Base-by-base conservation (phyloP, 2,797 vertebrate genomes). In the Triplophysa bombifrons region DNA sequence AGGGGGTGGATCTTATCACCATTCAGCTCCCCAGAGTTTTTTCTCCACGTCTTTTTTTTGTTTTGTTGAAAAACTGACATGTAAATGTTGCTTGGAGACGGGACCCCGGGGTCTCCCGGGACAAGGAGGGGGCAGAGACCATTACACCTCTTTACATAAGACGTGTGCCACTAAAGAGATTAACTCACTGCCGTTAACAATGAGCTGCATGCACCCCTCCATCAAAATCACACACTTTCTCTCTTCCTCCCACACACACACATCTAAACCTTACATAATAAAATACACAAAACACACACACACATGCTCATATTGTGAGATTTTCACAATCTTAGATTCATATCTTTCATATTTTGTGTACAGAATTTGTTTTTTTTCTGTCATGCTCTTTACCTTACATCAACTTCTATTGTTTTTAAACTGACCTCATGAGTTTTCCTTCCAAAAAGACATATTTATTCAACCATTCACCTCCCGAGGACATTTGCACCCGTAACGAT, bases 151-250 rank as follows among this genome's bases (percentile, higher is more conserved):
- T 87, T 88, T 86, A 87, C 81, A 86, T 72, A 83, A 74, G 83
- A 90, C 93, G 91, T 94, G 93, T 93, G 93, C 93, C 91, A 83
- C 91, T 93, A 90, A 94, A 93, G 92, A 92, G 94, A 95, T 95
- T 94, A 94, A 94, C 91, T 93, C 90, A 72, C 78, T 88, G 72
- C 87, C 88, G 83, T 82, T 89, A 86, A 94, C 93, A 94, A 93
- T 91, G 88, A 89, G 90, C 87, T 88, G 87, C 86, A 84, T 55
- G 72, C 44, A 51, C 80, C 70, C 69, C 81, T 66, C 25, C 46
- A 27, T 72, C 25, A 56, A 56, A 41, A 66, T 14, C 46, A 67
- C 74, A 44, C 55, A 65, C 38, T 48, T 79, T 83, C 69, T 56
- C 75, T 20, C 27, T 41, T 11, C 51, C 34, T 46, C 81, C 81